These are phyloP conservation scores for Tricholauxania praeusta DNA, from an alignment of 2,888 invertebrate species.

Conservation along the genomic window DNA sequence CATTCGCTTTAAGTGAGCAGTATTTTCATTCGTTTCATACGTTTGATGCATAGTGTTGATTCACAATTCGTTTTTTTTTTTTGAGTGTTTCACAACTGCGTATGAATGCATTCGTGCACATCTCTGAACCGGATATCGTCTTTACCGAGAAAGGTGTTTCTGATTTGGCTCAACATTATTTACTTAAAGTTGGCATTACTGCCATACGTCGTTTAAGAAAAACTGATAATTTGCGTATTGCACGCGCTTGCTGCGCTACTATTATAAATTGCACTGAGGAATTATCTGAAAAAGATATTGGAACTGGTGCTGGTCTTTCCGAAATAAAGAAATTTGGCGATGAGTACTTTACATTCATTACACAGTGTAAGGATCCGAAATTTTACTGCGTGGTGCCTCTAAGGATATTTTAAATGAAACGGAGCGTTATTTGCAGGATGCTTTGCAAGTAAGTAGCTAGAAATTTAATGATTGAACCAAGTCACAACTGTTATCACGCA, in stretches of 20 bases:
- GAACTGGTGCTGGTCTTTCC: conserved; percentile 94
- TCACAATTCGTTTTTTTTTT: too few species aligned
- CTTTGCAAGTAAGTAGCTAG: conserved; percentile 95
- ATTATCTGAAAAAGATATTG: conserved; percentile 92
- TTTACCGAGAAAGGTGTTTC: conserved; percentile 99
- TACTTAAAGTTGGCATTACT: conserved; percentile 82
- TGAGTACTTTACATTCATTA: conserved; percentile 93
- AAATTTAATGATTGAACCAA: conserved; percentile 84
- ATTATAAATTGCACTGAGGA: conserved; percentile 98
- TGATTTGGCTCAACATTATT: conserved; percentile 90
- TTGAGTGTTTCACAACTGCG: too few species aligned
- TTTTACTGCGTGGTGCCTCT: conserved; percentile 94
- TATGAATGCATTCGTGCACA: too few species aligned
- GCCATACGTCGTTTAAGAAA: conserved; percentile 89
- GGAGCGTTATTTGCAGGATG: conserved; percentile 95
- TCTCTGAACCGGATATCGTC: conserved; percentile 95
- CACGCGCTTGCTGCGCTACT: conserved; percentile 94
- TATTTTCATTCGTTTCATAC: too few species aligned
- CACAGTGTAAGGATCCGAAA: conserved; percentile 95
- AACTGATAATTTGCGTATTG: conserved; percentile 96
- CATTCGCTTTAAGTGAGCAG: too few species aligned
- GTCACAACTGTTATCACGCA: conserved; percentile 84
- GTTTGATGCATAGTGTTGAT: too few species aligned
- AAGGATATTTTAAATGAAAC: conserved; percentile 98
- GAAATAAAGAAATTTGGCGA: conserved; percentile 96